Evolutionary conservation across 2,113 vertebrate species (phyloP), one percentile per base, ranked within the genome.

Genomic region (Odocoileus virginianus): DNA sequence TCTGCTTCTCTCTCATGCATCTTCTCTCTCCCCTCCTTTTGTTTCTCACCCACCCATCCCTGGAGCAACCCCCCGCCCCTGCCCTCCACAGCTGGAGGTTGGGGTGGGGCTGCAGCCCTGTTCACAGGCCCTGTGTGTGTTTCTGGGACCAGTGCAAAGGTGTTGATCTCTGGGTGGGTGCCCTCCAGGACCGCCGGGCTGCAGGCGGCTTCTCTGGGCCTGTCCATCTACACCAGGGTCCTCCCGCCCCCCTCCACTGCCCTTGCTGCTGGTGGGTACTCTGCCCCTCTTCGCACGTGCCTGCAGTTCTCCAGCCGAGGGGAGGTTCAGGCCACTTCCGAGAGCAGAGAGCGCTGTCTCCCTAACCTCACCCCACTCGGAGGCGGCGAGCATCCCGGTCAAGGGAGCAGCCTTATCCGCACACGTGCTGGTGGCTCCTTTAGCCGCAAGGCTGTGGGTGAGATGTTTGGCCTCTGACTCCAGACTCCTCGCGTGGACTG

Each of bases 121-220:
- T 47, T 81, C 1, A 0, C 9, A 40, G 28, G 27, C 25, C 19
- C 30, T 3, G 6, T 0, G 1, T 8, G 14, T 83, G 25, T 33
- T 82, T 19, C 60, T 33, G 43, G 57, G 47, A 11, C 61, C 5
- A 12, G 13, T 0, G 21, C 13, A 13, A 13, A 27, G 58, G 17
- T 8, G n/a, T 1, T 21, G 25, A 47, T 11, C 81, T 50, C 40
- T 1, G 23, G 36, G 57, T 2, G 28, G 45, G 57, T 54, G 55
- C 52, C 45, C 28, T 30, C 27, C 7, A 52, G 94, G 33, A 27
- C 55, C 2, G 2, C 1, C 0, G 3, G 50, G n/a, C 61, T 33
- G 64, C 78, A 76, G 45, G 89, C 45, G 2, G 36, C 60, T 83
- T 17, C 50, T 17, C 64, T 12, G 5, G 15, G 11, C 81, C 27